A percentile compares a stretch with the other conserved stretches of the same genome.
Evolutionary conservation across 1,140 invertebrate species (phyloP).

Genomic region (Drosophila teissieri): DNA sequence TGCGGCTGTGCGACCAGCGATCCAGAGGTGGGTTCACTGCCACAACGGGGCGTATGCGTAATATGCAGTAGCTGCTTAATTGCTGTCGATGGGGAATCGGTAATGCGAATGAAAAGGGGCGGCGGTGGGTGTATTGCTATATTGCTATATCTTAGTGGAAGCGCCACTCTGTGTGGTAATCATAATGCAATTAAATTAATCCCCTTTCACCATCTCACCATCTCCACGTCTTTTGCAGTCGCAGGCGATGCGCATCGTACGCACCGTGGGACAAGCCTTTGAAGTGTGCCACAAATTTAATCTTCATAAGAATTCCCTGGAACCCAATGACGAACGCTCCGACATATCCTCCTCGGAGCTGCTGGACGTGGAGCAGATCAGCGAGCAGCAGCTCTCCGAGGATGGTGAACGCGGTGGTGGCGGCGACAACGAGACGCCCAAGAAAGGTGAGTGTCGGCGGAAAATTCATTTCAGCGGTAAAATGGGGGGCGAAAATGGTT

Average conservation of each 20-base stretch:
- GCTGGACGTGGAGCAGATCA: conserved; percentile 81
- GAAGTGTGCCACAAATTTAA: conserved; percentile 99
- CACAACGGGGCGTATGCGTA: conserved; percentile 55
- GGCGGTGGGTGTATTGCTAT: neutral
- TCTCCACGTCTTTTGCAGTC: conserved; percentile 89
- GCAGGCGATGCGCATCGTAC: conserved; percentile 98
- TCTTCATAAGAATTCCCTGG: conserved; percentile 85
- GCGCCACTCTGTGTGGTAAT: too few species aligned
- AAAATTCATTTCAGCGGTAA: neutral
- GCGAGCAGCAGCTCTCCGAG: conserved; percentile 86
- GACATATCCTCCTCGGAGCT: conserved; percentile 87
- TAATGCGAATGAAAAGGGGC: too few species aligned
- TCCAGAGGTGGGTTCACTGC: conserved; percentile 66
- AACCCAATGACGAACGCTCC: conserved; percentile 87
- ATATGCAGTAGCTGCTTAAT: conserved; percentile 53
- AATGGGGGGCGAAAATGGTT: conserved; percentile 3
- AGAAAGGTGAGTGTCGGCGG: conserved; percentile 86
- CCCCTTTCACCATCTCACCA: neutral
- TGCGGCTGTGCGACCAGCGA: conserved; percentile 62
- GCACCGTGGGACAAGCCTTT: conserved; percentile 99
- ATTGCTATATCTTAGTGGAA: conserved; percentile 30
- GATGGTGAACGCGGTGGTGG: conserved; percentile 86
- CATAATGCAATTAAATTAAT: conserved; percentile 38
- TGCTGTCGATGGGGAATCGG: conserved; percentile 20
- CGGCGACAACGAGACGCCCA: conserved; percentile 75